These are phyloP conservation scores for Acrobasis repandana DNA, from an alignment of 2,888 invertebrate genomes.

Conservation along the genomic window DNA sequence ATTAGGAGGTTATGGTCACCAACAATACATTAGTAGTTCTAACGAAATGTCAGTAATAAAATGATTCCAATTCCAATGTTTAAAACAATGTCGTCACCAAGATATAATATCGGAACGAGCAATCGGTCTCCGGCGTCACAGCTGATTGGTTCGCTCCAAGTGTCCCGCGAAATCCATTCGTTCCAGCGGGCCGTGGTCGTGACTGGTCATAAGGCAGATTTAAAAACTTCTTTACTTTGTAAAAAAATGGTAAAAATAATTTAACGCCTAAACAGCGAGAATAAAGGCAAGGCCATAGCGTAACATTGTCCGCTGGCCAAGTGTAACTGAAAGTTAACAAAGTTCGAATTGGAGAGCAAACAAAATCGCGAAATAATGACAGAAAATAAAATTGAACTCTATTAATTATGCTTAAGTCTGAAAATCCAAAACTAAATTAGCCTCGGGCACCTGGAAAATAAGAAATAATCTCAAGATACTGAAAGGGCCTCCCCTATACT, in stretches of 20 bases:
- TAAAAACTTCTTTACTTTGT: conserved; percentile 5
- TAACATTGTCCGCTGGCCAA: not conserved
- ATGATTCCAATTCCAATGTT: not conserved
- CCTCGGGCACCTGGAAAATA: too few species aligned
- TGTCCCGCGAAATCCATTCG: conserved; percentile 44
- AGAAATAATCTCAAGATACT: too few species aligned
- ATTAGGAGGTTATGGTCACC: too few species aligned
- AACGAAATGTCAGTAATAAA: too few species aligned
- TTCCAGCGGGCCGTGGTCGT: conserved; percentile 13
- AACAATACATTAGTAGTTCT: too few species aligned
- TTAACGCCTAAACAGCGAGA: conserved; percentile 7
- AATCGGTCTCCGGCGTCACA: conserved; percentile 58
- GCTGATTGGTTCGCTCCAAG: conserved; percentile 42
- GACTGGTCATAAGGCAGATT: conserved; percentile 9
- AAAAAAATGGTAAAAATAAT: conserved; percentile 5
- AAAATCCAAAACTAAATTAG: too few species aligned
- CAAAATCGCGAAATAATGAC: not conserved
- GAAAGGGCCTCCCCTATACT: too few species aligned
- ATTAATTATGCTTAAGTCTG: too few species aligned
- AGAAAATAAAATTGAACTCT: not conserved
- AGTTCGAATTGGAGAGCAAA: not conserved
- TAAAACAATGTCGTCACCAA: conserved; percentile 32
- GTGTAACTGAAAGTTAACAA: conserved; percentile 4
- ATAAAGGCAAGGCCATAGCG: conserved; percentile 11
- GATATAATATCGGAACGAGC: conserved; percentile 53